Base-by-base conservation (phyloP, 2,888 invertebrate genomes). In the Nomada ruficornis region DNA sequence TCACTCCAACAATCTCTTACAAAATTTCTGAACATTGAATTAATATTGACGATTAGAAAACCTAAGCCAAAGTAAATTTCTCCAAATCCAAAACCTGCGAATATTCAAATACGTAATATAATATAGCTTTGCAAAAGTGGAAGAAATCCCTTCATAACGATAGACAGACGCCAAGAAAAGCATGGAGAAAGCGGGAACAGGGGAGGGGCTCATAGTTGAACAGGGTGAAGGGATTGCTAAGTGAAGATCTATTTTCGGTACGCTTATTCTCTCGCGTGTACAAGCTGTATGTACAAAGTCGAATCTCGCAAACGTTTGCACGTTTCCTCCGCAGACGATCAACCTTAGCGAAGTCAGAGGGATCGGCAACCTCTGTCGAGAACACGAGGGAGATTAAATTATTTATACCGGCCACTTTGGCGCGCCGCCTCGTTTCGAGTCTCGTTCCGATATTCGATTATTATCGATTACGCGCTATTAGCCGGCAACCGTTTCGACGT, bases 391-490 rank as follows among this genome's bases (percentile, higher is more conserved):
- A 84, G 82, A 89, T 88, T 86, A 80, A 89, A 90, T 88, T 90
- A 89, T 89, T 89, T 90, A 89, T 89, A 89, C 67, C 86, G 75
- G 59, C 75, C 83, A 85, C 86, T 89, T 89, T 84, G 82, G 86
- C 82, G 80, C 73, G 74, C 83, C 77, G 81, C 77, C 68, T 81
- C 65, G 83, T 84, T 85, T 79, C 81, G 62, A 79, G 78, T 73
- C 67, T 55, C 54, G 82, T 71, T 80, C 70, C 73, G 79, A 71
- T 71, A 86, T 86, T 88, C 86, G 80, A 90, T 90, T 87, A 89
- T 88, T 85, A 89, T 86, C 89, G 89, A 89, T 89, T 85, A 85
- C 82, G 79, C 63, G 83, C 86, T 80, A 88, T 89, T 89, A 88
- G 75, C 65, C 71, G 69, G 64, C 63, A 11, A 54, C 69, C 65